Evolutionary conservation across 2,797 vertebrate genomes (phyloP).

Genomic region (Tinamus major): DNA sequence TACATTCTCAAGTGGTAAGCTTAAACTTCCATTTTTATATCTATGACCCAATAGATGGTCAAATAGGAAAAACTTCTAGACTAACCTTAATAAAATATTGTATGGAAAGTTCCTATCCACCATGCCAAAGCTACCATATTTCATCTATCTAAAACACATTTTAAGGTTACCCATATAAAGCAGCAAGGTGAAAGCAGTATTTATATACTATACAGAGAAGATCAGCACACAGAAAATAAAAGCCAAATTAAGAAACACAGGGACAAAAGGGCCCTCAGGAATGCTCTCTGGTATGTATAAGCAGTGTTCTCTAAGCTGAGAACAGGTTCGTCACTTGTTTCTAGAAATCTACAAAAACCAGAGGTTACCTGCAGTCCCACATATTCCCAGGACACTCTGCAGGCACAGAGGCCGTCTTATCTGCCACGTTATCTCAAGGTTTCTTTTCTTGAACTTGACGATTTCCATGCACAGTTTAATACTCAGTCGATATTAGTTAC

Average conservation of each 20-base stretch:
- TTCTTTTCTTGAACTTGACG: conserved; percentile 30
- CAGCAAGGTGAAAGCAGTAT: not conserved
- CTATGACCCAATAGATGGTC: not conserved
- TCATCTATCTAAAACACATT: not conserved
- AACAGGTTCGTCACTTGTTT: conserved; percentile 46
- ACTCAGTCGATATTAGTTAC: conserved; percentile 39
- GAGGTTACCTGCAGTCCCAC: not conserved
- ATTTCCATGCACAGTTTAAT: conserved; percentile 59
- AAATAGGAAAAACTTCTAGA: not conserved
- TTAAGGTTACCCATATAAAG: not conserved
- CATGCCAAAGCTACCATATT: not conserved
- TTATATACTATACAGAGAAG: not conserved
- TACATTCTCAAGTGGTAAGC: not conserved
- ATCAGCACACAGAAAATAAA: not conserved
- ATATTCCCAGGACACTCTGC: not conserved
- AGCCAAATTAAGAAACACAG: not conserved
- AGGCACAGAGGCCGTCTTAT: not conserved
- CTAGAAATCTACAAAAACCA: conserved; percentile 17
- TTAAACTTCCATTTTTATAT: not conserved
- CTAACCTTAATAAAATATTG: not conserved
- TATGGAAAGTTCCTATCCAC: not conserved
- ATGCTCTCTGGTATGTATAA: not conserved
- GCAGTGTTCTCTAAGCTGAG: not conserved
- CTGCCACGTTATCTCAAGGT: not conserved
- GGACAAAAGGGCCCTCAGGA: not conserved